These are phyloP conservation scores for Aix galericulata DNA, from an alignment of 2,113 vertebrate genomes.

Conservation along the genomic window DNA sequence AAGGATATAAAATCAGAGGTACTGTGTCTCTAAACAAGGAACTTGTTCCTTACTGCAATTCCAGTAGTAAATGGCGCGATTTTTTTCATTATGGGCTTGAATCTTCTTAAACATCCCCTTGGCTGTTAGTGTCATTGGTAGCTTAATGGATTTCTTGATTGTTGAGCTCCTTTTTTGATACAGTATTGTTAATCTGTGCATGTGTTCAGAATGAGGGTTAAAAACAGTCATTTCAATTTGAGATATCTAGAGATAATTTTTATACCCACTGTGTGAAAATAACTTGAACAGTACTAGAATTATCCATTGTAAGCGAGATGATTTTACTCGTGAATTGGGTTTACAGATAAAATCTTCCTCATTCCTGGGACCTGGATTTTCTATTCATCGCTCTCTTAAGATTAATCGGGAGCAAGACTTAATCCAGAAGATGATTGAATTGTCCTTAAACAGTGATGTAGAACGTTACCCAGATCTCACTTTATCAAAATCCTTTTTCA, in stretches of 20 bases:
- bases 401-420: slow-evolving; percentile 38
- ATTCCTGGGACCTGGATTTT: not conserved
- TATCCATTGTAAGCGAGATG: not conserved
- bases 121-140: not conserved
- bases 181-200: slow-evolving; percentile 27
- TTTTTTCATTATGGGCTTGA: not conserved
- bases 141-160: slow-evolving; percentile 47
- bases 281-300: slow-evolving; percentile 23
- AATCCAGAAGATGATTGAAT: slow-evolving; percentile 57
- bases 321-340: slow-evolving; percentile 56
- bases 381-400: slow-evolving; percentile 38
- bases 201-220: not conserved
- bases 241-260: slow-evolving; percentile 18
- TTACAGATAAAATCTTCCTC: slow-evolving; percentile 51
- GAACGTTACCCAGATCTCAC: slow-evolving; percentile 9
- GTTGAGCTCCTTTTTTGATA: slow-evolving; percentile 27
- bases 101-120: not conserved
- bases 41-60: not conserved
- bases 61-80: not conserved
- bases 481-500: not conserved
- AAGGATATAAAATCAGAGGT: slow-evolving; percentile 12
- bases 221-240: slow-evolving; percentile 40
- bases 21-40: not conserved
- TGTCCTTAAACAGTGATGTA: slow-evolving; percentile 31
- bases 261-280: slow-evolving; percentile 49